phyloP scores from a whole-genome alignment of 1,140 invertebrate genomes.

The Aphis gossypii region DNA sequence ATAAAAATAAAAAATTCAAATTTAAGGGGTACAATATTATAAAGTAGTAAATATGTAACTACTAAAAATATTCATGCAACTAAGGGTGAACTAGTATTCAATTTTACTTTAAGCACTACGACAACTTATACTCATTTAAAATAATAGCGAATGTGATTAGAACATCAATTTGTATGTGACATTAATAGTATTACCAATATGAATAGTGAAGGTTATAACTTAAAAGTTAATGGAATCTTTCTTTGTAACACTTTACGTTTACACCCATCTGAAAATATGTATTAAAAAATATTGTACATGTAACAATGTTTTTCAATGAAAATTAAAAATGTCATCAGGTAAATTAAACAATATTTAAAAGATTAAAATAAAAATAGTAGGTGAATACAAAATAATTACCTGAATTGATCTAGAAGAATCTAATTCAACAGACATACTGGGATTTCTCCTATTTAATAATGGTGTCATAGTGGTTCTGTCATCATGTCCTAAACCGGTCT shows the following conservation, averaged over 20 bases:
- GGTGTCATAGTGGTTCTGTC: conserved; percentile 49
- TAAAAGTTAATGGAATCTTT: conserved; percentile 54
- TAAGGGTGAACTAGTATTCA: not conserved
- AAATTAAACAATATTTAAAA: not conserved
- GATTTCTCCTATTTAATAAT: conserved; percentile 51
- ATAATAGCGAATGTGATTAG: conserved; percentile 12
- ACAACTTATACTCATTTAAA: not conserved
- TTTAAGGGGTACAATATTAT: not conserved
- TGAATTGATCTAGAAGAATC: conserved; percentile 60
- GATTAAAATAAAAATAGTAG: not conserved
- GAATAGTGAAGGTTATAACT: conserved; percentile 41
- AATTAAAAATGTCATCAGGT: not conserved
- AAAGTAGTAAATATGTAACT: not conserved
- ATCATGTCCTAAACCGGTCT: conserved; percentile 43
- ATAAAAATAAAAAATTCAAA: not conserved
- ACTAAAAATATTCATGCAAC: conserved; percentile 19
- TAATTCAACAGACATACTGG: conserved; percentile 58
- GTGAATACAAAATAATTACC: conserved; percentile 50
- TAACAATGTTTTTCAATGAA: not conserved
- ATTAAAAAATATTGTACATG: not conserved
- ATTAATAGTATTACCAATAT: conserved; percentile 55
- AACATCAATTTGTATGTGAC: not conserved
- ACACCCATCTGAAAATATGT: conserved; percentile 57
- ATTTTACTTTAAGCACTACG: conserved; percentile 23
- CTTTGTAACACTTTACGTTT: conserved; percentile 54